Evolutionary conservation across 2,113 vertebrate species (phyloP).

Genomic region (Oceanodroma tethys): DNA sequence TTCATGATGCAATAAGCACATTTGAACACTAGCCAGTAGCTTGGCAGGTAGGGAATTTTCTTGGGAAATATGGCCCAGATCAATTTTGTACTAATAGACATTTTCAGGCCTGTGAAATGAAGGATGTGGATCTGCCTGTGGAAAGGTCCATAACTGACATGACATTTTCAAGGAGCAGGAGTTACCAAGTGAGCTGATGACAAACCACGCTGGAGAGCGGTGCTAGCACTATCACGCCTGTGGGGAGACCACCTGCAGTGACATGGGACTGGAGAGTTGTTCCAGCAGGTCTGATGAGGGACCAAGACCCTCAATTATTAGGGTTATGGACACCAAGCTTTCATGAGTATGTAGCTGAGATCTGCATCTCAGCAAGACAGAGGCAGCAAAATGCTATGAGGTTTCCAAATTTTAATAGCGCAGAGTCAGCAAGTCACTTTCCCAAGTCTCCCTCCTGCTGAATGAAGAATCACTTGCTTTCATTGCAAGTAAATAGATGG

Average conservation of each 20-base stretch:
- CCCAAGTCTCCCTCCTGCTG: slow-evolving; percentile 28
- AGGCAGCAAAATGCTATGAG: neutral
- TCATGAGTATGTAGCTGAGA: neutral
- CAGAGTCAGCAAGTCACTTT: slow-evolving; percentile 20
- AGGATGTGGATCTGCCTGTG: neutral
- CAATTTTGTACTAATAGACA: neutral
- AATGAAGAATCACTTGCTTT: slow-evolving; percentile 33
- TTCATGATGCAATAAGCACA: neutral
- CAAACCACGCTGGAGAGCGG: neutral
- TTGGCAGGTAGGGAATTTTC: neutral
- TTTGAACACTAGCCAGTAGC: neutral
- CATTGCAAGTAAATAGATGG: slow-evolving; percentile 45
- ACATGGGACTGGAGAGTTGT: neutral
- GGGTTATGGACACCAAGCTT: neutral
- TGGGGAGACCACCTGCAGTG: neutral
- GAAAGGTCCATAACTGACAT: neutral
- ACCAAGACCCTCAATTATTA: neutral
- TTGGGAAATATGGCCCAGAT: neutral
- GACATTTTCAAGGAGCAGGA: slow-evolving; percentile 3
- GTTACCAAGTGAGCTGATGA: neutral
- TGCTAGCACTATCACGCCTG: neutral
- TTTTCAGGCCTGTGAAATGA: neutral
- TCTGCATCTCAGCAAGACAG: slow-evolving; percentile 16
- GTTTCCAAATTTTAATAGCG: slow-evolving; percentile 3
- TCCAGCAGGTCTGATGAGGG: slow-evolving; percentile 3